A percentile compares a stretch with the other conserved stretches of the same genome.
Conservation (phyloP, 92 coral and sea anemone genomes). For the Heteractis magnifica region DNA sequence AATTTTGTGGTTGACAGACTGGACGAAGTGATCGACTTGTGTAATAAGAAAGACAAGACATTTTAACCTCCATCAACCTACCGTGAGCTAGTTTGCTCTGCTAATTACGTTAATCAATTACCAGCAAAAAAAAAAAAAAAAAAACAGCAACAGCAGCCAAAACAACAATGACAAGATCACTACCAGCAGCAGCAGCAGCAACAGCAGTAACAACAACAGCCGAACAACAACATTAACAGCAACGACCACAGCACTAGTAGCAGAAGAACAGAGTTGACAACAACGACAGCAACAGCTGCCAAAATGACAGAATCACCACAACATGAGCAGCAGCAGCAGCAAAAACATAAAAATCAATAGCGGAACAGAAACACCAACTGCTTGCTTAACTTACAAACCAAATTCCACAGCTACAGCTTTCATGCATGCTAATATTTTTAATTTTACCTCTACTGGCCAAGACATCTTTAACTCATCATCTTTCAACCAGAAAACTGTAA, state of each 20-base stretch:
- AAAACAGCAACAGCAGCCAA: neutral
- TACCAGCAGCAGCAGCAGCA: neutral
- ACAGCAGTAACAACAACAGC: neutral
- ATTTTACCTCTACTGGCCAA: conserved; percentile 1
- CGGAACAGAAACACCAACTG: no score
- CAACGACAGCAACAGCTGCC: neutral
- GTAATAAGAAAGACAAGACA: no score
- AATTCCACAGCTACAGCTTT: neutral
- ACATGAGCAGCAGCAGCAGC: no score
- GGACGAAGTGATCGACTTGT: no score
- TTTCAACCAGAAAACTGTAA: neutral
- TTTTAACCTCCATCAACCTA: no score
- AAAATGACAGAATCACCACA: no score
- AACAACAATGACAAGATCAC: neutral
- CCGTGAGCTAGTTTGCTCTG: no score
- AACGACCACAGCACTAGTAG: neutral
- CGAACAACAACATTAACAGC: neutral
- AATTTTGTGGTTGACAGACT: no score
- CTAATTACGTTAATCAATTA: neutral
- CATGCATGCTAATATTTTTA: neutral
- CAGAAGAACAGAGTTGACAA: neutral
- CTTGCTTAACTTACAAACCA: no score
- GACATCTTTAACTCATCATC: neutral
- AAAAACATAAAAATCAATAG: no score
- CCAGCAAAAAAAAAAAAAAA: neutral